These are phyloP conservation scores for Gobius niger DNA, from an alignment of 2,113 vertebrate species.

Conservation along the genomic window DNA sequence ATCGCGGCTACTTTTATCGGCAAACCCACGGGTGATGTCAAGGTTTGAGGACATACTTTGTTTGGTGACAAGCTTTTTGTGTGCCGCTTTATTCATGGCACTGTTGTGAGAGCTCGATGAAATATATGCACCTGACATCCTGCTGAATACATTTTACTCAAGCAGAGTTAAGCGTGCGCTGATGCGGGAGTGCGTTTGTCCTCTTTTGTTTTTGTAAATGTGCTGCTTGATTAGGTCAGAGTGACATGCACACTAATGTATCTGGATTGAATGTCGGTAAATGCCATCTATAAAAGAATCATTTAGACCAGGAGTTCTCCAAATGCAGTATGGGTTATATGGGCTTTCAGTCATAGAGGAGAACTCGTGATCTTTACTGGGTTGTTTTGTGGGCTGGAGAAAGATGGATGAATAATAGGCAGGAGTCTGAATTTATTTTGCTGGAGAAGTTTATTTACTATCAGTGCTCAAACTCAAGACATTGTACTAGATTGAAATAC, in stretches of 20 bases:
- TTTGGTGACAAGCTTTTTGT: conserved; percentile 4
- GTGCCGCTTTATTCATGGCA: not conserved
- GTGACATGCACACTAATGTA: not conserved
- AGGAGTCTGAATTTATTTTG: too few relatives aligned
- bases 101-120: not conserved
- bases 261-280: not conserved
- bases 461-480: too few relatives aligned
- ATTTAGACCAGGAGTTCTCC: too few relatives aligned
- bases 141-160: not conserved
- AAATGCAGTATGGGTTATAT: too few relatives aligned
- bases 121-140: not conserved
- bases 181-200: not conserved
- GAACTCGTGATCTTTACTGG: too few relatives aligned
- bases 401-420: too few relatives aligned
- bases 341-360: too few relatives aligned
- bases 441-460: too few relatives aligned
- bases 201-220: not conserved
- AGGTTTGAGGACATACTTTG: conserved; percentile 21
- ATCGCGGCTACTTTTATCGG: conserved; percentile 30
- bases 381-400: too few relatives aligned
- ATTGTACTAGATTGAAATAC: too few relatives aligned
- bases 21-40: conserved; percentile 23
- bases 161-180: not conserved
- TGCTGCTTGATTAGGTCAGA: not conserved
- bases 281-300: too few relatives aligned